phyloP scores from a whole-genome alignment of 2,797 vertebrate species.

The Anguilla megastoma region DNA sequence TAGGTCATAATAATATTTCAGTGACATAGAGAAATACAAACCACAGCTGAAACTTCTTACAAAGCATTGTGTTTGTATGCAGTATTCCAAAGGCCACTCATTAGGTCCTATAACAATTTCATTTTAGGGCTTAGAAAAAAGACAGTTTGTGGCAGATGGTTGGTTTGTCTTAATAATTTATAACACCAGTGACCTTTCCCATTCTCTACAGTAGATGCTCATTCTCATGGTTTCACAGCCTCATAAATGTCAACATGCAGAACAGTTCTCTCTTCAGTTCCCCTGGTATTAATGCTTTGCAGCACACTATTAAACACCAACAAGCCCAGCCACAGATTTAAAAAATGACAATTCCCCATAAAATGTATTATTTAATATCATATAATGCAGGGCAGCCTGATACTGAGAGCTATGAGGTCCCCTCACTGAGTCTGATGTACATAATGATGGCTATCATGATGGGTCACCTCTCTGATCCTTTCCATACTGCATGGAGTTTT shows the following conservation, averaged over 20 bases:
- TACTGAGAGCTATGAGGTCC: background rate
- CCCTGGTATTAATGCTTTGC: background rate
- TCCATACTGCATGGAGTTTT: background rate
- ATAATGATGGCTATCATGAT: background rate
- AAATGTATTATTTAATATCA: background rate
- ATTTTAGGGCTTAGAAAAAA: background rate
- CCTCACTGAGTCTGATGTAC: background rate
- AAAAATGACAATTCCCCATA: background rate
- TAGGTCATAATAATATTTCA: background rate
- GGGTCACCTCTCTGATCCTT: background rate
- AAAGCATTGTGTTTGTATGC: background rate
- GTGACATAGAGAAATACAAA: background rate
- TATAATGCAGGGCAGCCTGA: background rate
- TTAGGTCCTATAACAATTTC: background rate
- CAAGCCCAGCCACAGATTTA: background rate
- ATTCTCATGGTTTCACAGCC: background rate
- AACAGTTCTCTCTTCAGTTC: background rate
- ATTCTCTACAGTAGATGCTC: background rate
- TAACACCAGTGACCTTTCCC: constrained; percentile 5
- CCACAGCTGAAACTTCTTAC: background rate
- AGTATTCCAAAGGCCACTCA: background rate
- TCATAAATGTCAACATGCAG: constrained; percentile 7
- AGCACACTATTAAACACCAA: background rate
- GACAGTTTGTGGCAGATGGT: background rate
- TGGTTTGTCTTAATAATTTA: constrained; percentile 6